Conservation (phyloP, 2,797 vertebrate genomes). For the Megaceryle alcyon region DNA sequence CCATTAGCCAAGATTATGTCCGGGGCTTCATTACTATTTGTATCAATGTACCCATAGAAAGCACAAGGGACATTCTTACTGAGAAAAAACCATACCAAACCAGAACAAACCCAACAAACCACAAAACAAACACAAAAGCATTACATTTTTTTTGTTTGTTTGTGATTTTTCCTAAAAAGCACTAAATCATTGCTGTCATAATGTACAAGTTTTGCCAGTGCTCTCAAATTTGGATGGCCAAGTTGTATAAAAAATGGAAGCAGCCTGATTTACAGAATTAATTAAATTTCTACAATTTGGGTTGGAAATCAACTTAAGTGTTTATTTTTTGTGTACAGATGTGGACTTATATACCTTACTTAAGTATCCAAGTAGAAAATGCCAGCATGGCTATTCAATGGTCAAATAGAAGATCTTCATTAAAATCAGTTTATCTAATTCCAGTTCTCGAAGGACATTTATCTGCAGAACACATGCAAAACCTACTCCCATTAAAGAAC, state of each 20-base stretch:
- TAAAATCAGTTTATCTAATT: background rate
- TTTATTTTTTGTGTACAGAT: background rate
- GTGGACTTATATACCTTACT: background rate
- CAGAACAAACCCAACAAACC: no score
- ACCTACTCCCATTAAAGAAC: background rate
- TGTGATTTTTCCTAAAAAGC: background rate
- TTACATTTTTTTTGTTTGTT: background rate
- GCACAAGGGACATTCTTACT: background rate
- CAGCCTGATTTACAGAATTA: background rate
- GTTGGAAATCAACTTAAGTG: background rate
- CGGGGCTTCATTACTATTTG: background rate
- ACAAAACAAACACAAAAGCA: background rate
- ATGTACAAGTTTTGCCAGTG: background rate
- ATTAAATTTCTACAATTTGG: background rate
- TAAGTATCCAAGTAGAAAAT: background rate
- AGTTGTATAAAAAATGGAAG: background rate
- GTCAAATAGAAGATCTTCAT: background rate
- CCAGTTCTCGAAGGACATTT: background rate
- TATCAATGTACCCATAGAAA: background rate
- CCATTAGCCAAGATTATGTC: background rate
- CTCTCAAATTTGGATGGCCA: background rate
- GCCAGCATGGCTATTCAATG: background rate
- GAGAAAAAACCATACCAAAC: background rate
- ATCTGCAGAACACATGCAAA: background rate
- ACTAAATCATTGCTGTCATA: background rate